phyloP scores from a whole-genome alignment of 2,888 invertebrate species.

The Anticlea derivata region DNA sequence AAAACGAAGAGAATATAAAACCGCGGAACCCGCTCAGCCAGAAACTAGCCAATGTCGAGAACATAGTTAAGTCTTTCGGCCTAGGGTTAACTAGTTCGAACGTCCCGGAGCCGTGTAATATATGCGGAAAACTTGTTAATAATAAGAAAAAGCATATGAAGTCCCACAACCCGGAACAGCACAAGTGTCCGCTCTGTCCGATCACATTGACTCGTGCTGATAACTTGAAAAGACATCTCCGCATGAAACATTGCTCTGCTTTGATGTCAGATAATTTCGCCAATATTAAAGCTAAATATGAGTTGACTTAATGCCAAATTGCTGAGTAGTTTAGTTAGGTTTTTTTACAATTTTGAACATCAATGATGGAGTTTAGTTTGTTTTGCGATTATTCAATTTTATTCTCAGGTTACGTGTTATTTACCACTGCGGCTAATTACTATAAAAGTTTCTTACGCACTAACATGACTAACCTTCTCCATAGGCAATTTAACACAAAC shows the following conservation, averaged over 20 bases:
- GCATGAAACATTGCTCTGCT: slow-evolving; percentile 83
- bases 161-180: slow-evolving; percentile 86
- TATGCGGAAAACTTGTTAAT: slow-evolving; percentile 86
- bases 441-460: slow-evolving; percentile 14
- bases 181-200: slow-evolving; percentile 85
- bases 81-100: slow-evolving; percentile 59
- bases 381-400: slow-evolving; percentile 14
- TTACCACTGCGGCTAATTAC: slow-evolving; percentile 25
- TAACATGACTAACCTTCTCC: slow-evolving; percentile 34
- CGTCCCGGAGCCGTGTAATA: slow-evolving; percentile 82
- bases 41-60: slow-evolving; percentile 66
- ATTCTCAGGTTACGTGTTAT: slow-evolving; percentile 17
- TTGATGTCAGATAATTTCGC: slow-evolving; percentile 65
- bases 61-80: slow-evolving; percentile 68
- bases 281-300: slow-evolving; percentile 70
- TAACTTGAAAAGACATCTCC: slow-evolving; percentile 87
- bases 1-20: slow-evolving; percentile 76
- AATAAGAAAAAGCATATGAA: slow-evolving; percentile 88
- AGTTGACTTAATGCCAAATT: slow-evolving; percentile 41
- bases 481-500: slow-evolving; percentile 42
- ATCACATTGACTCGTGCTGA: slow-evolving; percentile 86
- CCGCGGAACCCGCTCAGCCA: slow-evolving; percentile 66
- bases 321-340: slow-evolving; percentile 8
- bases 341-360: slow-evolving; percentile 4
- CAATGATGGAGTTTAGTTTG: slow-evolving; percentile 1